These are phyloP conservation scores for Syngnathus acus DNA, from an alignment of 2,797 vertebrate species.

Conservation along the genomic window DNA sequence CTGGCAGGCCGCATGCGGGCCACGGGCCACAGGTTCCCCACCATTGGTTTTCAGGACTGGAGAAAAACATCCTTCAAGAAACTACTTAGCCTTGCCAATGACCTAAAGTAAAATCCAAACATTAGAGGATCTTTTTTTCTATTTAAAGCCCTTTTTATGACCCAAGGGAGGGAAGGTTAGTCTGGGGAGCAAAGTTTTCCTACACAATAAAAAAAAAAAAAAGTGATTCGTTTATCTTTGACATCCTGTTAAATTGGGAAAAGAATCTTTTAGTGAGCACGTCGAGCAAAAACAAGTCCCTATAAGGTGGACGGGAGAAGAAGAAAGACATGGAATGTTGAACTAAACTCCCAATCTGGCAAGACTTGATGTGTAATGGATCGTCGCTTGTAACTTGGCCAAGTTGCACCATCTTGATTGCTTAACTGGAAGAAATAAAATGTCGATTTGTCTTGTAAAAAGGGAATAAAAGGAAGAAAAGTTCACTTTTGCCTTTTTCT, in stretches of 20 bases:
- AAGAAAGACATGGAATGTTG: conserved; percentile 50
- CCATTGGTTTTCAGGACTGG: background rate
- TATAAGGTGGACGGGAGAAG: conserved; percentile 44
- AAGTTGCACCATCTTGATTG: background rate
- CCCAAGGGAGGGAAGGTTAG: conserved; percentile 16
- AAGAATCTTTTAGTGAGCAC: conserved; percentile 41
- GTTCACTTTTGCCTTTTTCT: conserved; percentile 9
- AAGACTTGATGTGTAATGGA: conserved; percentile 42
- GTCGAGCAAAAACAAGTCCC: conserved; percentile 57
- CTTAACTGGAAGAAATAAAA: background rate
- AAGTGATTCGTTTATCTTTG: conserved; percentile 22
- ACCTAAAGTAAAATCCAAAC: conserved; percentile 49
- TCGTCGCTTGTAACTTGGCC: conserved; percentile 23
- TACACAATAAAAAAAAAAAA: conserved; percentile 15
- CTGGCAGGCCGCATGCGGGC: background rate
- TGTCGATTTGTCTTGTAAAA: background rate
- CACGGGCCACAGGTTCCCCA: background rate
- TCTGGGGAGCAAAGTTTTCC: conserved; percentile 23
- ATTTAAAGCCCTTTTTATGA: conserved; percentile 44
- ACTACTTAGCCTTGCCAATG: conserved; percentile 20
- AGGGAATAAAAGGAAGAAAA: background rate
- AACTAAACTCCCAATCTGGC: conserved; percentile 56
- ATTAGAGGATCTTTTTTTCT: conserved; percentile 15
- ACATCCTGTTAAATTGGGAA: conserved; percentile 52
- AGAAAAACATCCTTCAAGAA: conserved; percentile 37